Evolutionary conservation across 2,113 vertebrate species (phyloP).

Genomic region (Pristiophorus japonicus): DNA sequence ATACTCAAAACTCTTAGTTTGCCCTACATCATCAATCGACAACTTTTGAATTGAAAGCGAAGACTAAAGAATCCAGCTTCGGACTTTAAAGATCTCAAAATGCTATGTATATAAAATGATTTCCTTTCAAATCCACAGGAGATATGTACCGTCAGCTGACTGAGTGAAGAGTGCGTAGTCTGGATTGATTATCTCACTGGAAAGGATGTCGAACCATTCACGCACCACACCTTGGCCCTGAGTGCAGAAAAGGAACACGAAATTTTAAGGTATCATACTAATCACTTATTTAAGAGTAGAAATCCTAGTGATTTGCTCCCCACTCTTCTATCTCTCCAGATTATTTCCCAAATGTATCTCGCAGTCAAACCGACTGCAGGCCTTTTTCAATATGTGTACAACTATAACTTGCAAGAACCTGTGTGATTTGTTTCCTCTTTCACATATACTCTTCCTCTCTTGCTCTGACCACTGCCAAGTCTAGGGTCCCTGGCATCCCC

Average conservation of each 20-base stretch:
- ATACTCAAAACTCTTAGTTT: neutral
- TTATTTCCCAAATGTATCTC: neutral
- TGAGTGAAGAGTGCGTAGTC: slow-evolving; percentile 97
- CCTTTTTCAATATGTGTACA: neutral
- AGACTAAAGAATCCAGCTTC: neutral
- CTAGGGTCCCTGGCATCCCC: neutral
- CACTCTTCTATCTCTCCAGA: neutral
- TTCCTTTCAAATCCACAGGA: neutral
- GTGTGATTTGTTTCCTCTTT: neutral
- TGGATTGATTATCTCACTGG: slow-evolving; percentile 96
- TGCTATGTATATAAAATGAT: neutral
- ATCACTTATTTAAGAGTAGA: neutral
- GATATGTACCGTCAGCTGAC: slow-evolving; percentile 88
- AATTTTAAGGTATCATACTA: neutral
- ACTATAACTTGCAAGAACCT: neutral
- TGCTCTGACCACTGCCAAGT: neutral
- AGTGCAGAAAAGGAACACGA: neutral
- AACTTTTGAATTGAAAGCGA: neutral
- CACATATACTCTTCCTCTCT: neutral
- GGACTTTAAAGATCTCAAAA: neutral
- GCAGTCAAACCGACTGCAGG: neutral
- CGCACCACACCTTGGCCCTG: slow-evolving; percentile 96
- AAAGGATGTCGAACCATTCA: slow-evolving; percentile 97
- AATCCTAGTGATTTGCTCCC: neutral
- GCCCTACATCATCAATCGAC: neutral